A percentile compares a stretch with the other conserved stretches of the same genome.
Conservation (phyloP, 2,797 vertebrate species). For the Sardinella longiceps region DNA sequence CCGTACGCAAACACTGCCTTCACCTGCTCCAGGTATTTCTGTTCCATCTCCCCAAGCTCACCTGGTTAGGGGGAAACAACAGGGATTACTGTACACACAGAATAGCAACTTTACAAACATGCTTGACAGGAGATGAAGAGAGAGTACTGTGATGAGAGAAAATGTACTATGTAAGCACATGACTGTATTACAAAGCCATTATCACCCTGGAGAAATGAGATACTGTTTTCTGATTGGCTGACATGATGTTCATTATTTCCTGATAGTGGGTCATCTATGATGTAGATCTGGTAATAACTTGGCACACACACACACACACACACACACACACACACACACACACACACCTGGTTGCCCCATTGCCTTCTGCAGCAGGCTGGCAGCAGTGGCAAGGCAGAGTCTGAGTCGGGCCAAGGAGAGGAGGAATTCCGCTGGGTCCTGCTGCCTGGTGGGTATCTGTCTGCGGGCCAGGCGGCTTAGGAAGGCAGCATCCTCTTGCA, state of each 20-base stretch:
- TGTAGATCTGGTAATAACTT: no score
- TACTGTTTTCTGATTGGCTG: no score
- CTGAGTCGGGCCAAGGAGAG: constrained; percentile 65
- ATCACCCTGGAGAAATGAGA: no score
- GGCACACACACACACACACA: not conserved
- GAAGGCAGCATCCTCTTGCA: constrained; percentile 58
- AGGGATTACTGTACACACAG: not conserved
- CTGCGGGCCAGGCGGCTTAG: constrained; percentile 66
- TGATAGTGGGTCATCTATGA: no score
- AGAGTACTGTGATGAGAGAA: no score
- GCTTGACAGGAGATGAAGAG: not conserved
- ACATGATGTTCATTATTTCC: no score
- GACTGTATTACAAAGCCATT: no score
- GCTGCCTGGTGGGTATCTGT: constrained; percentile 56
- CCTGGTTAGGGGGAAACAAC: constrained; percentile 29
- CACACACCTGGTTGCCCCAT: constrained; percentile 48
- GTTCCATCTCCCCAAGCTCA: constrained; percentile 16
- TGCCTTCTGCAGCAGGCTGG: constrained; percentile 55
- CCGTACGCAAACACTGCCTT: constrained; percentile 64
- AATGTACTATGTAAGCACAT: no score
- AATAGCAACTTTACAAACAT: not conserved
- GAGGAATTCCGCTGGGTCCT: constrained; percentile 72
- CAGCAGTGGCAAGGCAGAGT: constrained; percentile 63
- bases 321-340: not conserved
- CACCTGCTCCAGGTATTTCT: constrained; percentile 63